A percentile compares a stretch with the other conserved stretches of the same genome.
Conservation (phyloP, 2,888 invertebrate species). For the Callimorpha dominula region DNA sequence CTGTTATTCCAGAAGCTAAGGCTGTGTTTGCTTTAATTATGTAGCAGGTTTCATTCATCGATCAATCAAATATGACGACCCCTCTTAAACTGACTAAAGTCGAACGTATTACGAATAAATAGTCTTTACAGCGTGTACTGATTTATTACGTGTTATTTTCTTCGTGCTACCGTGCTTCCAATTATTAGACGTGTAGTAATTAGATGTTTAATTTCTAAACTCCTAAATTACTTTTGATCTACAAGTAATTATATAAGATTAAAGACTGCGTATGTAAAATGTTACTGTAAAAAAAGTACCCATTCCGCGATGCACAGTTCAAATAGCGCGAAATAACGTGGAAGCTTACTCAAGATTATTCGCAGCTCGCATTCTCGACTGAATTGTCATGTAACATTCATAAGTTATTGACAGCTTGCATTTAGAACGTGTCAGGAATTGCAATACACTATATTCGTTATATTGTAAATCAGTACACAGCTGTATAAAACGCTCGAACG, state of each 20-base stretch:
- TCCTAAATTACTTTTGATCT: too few relatives aligned
- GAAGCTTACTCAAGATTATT: slow-evolving; percentile 38
- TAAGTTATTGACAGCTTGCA: slow-evolving; percentile 51
- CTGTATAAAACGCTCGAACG: slow-evolving; percentile 27
- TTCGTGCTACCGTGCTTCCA: too few relatives aligned
- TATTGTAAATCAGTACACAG: slow-evolving; percentile 41
- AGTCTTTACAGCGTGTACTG: slow-evolving; percentile 29
- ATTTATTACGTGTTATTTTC: slow-evolving; percentile 21
- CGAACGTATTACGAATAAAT: slow-evolving; percentile 21
- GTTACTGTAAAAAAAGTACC: background rate
- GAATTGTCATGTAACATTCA: slow-evolving; percentile 54
- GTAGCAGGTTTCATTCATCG: slow-evolving; percentile 43
- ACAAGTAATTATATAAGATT: background rate
- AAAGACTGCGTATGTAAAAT: background rate
- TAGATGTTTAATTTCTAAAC: background rate
- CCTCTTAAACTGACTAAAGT: slow-evolving; percentile 16
- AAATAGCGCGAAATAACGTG: background rate
- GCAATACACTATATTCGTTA: slow-evolving; percentile 29
- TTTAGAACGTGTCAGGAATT: slow-evolving; percentile 48
- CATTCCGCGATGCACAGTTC: background rate
- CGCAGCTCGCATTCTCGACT: slow-evolving; percentile 36
- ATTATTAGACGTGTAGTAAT: background rate
- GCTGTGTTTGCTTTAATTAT: slow-evolving; percentile 38
- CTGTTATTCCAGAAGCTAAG: background rate
- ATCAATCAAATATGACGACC: background rate